Base-by-base conservation (phyloP, 2,113 vertebrate species). In the Leucosticte australis region DNA sequence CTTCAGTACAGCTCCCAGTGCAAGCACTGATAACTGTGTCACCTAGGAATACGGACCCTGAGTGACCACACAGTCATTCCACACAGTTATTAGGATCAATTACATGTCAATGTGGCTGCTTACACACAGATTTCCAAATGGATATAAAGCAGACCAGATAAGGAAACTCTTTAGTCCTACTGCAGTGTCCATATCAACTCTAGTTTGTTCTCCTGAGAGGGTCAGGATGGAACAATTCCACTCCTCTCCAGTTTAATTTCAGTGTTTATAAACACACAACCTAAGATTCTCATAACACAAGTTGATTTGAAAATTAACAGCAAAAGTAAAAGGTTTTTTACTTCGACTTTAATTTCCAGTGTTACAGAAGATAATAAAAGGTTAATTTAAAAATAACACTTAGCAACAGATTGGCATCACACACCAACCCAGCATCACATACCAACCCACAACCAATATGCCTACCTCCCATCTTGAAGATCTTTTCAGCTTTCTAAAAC, bases 401-500 rank as follows among this genome's bases (percentile, higher is more conserved):
- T 91, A 64, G 49, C 13, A 95, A 63, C 60, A 81, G 71, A 75
- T 81, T 67, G 44, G 8, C n/a, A 71, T 64, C 14, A 30, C 31
- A 35, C n/a, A 71, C 69, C 80, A 68, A 42, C 70, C 62, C n/a
- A 78, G 8, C 24, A 68, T 52, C 12, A 27, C 28, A 39, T 37
- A 71, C 57, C 80, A 68, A 46, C 74, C 69, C 37, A 79, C 70
- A 52, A 49, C 9, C 68, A 84, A 89, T 68, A 92, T 92, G 77
- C 23, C 62, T 76, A 63, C 27, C 8, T 89, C 52, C 24, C 30
- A 52, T 71, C 49, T 27, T 89, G 17, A 89, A 86, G n/a, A 22
- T 28, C 17, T 62, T 86, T 90, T 83, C 44, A 89, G 35, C 35
- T 78, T 86, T 68, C 59, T 78, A 74, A 70, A 95, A 35, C 42